Conservation (phyloP, 2,888 invertebrate genomes). For the Platerodrilus igneus region DNA sequence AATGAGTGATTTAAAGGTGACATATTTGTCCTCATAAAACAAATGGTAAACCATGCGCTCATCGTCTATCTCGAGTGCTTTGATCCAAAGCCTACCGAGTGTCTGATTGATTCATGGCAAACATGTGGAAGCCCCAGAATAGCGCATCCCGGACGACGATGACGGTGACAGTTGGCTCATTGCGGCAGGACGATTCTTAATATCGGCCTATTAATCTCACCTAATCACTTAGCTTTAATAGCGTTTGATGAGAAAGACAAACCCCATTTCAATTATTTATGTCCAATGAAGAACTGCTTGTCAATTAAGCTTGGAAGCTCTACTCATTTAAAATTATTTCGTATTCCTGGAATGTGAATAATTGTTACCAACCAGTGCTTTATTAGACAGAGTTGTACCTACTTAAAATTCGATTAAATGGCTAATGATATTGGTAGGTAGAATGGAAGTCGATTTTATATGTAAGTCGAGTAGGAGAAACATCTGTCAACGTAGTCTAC, state of each 20-base stretch:
- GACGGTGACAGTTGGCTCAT: constrained; percentile 31
- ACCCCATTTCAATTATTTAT: constrained; percentile 27
- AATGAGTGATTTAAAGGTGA: constrained; percentile 13
- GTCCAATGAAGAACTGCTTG: constrained; percentile 28
- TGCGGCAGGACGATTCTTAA: constrained; percentile 31
- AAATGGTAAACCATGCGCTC: constrained; percentile 36
- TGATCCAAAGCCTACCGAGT: constrained; percentile 39
- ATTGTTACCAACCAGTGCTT: too few relatives aligned
- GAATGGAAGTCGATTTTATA: too few relatives aligned
- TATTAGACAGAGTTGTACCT: too few relatives aligned
- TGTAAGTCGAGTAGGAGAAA: too few relatives aligned
- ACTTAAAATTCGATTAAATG: too few relatives aligned
- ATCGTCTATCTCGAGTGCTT: constrained; percentile 42
- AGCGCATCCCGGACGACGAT: constrained; percentile 28
- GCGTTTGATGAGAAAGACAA: constrained; percentile 23
- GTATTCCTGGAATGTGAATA: constrained; percentile 15
- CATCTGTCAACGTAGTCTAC: too few relatives aligned
- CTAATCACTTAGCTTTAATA: constrained; percentile 33
- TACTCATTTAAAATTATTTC: constrained; percentile 11
- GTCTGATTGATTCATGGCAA: constrained; percentile 46
- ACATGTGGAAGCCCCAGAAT: constrained; percentile 41
- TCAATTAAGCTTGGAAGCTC: constrained; percentile 25
- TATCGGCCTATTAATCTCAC: constrained; percentile 35
- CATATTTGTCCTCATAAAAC: constrained; percentile 23
- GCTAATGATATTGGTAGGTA: too few relatives aligned